Base-by-base conservation (phyloP, 2,888 invertebrate genomes). In the Pseudococcus jackbeardsleyi region DNA sequence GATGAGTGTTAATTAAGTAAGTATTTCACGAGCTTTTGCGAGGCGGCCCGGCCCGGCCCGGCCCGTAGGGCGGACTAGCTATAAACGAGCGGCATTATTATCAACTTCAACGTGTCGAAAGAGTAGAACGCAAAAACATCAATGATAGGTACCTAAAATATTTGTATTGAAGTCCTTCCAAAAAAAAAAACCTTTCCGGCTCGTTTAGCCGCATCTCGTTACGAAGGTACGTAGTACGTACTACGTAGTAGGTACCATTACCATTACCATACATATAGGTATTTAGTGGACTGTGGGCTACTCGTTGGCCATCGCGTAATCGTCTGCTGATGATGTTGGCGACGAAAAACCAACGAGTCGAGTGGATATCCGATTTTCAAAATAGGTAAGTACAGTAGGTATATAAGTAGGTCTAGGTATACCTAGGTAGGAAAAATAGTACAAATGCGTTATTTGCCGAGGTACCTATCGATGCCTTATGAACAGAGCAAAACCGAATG, bases 1-100 rank as follows among this genome's bases (percentile, higher is more conserved):
- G 64, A 64, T 64, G 64, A 64, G 64, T 64, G 64, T 64, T 64
- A 64, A 64, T 64, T 64, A 64, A 64, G 26, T 64, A 64, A 64
- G 26, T 33, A 22, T 64, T 64, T 64, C 64, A 64, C 64, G 64
- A 64, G 64, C 64, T 64, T 64, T 64, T 64, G 19, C 11, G 26
- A 33, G 26, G 26, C 26, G 26, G 26, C 26, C 1, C 1, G 26
- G 11, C 19, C 22, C 19, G 26, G 64, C 12, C 50, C 1, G 15
- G 50, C 50, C 4, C 17, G 15, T 15, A 50, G 50, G 15, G 15
- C 17, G 15, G 15, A 17, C 17, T 50, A 11, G 50, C 50, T 50
- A 50, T 50, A 50, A 4, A 64, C 26, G 26, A 33, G 26, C 26
- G 26, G 64, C 6, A 64, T 64, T 64, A 64, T 64, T 33, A 33